phyloP scores from a whole-genome alignment of 2,113 vertebrate genomes.

The Peromyscus polionotus region DNA sequence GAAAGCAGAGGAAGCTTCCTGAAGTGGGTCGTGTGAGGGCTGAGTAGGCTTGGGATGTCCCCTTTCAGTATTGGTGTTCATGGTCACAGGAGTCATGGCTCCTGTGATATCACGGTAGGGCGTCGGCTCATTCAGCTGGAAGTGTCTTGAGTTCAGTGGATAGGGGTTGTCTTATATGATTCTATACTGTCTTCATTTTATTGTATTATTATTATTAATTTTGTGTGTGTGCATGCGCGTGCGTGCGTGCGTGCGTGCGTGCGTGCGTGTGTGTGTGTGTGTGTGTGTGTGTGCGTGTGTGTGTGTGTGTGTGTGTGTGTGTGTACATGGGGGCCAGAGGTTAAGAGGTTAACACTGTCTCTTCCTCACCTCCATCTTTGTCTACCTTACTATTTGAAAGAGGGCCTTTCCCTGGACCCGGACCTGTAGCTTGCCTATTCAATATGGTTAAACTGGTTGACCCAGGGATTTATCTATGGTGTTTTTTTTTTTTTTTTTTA shows the following conservation, averaged over 20 bases:
- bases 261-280: not conserved
- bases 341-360: too few relatives aligned
- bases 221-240: not conserved
- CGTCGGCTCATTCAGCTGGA: not conserved
- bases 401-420: not conserved
- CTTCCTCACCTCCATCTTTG: not conserved
- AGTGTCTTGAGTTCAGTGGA: not conserved
- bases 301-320: not conserved
- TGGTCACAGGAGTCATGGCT: not conserved
- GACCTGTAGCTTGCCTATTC: not conserved
- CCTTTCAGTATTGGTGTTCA: not conserved
- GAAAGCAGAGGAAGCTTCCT: not conserved
- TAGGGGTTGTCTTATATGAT: not conserved
- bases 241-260: not conserved
- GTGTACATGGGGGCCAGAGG: not conserved
- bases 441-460: not conserved
- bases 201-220: too few relatives aligned
- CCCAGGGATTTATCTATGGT: not conserved
- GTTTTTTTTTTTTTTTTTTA: not conserved
- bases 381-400: not conserved
- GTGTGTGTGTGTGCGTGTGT: not conserved
- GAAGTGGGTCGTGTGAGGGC: not conserved
- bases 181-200: not conserved
- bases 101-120: not conserved
- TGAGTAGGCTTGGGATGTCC: not conserved